Evolutionary conservation across 2,113 vertebrate genomes (phyloP), one percentile per base, ranked within the genome.

Genomic region (Solea solea): DNA sequence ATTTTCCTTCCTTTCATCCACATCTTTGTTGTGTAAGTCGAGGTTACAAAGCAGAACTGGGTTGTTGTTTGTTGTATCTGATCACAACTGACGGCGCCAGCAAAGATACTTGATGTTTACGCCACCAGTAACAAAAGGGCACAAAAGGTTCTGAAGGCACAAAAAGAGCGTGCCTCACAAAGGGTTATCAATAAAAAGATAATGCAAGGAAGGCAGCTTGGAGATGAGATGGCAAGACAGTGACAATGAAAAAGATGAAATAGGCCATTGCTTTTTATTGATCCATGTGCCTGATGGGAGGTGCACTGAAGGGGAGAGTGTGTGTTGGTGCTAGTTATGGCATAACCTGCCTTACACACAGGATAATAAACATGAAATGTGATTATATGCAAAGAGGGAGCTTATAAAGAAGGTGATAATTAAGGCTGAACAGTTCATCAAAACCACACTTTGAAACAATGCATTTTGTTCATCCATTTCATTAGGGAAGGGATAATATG

Each of bases 161-260:
- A 59, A 39, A 65, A 67, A 41, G 12, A 63, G 71, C 21, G 34
- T 40, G 27, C 50, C 64, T 45, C 76, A 78, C 28, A 1, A 72
- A 72, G 67, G 65, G 44, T 57, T 77, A 79, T 92, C 76, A 87
- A 91, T 91, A 85, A 91, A 21, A 88, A 91, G 62, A 89, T 85
- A 54, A 81, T 55, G 49, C 28, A 56, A 64, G 64, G 25, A 41
- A 65, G 57, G 68, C 57, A 73, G 70, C 2, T 3, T 5, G 27
- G 75, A 58, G 69, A 74, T 55, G 44, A 77, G 51, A 65, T 49
- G 61, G 62, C 6, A 27, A 77, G 52, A 45, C 51, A 49, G 65
- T 51, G 69, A 82, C 81, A 75, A 69, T 64, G 69, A 78, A 72
- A 73, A 76, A 82, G 72, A 89, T 78, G 55, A 84, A 76, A 66